Conservation (phyloP, 2,888 invertebrate genomes). For the Sesamia inferens region DNA sequence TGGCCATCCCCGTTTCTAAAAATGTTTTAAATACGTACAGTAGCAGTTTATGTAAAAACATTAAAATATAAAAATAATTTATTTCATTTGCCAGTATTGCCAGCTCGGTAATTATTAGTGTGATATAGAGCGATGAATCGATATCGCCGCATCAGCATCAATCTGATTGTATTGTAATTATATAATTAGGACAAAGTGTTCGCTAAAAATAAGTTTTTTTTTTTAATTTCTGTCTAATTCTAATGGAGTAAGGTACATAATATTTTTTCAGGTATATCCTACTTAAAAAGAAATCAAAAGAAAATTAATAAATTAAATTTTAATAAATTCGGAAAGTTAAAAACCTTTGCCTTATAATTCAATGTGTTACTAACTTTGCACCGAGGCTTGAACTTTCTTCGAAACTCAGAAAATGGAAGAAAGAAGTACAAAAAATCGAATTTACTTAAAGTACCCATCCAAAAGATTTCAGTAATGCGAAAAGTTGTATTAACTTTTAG, state of each 20-base stretch:
- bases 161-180: no score
- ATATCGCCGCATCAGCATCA: no score
- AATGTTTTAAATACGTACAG: no score
- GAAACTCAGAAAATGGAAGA: conserved; percentile 11
- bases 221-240: no score
- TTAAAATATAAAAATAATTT: no score
- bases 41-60: no score
- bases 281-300: conserved; percentile 21
- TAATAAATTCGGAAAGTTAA: conserved; percentile 46
- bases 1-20: no score
- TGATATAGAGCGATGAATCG: no score
- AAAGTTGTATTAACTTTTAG: conserved; percentile 51
- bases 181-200: no score
- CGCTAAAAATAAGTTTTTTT: no score
- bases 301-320: conserved; percentile 52
- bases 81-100: no score
- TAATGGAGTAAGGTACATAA: neutral
- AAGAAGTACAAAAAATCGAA: conserved; percentile 44
- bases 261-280: neutral
- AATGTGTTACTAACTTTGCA: conserved; percentile 44
- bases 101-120: no score
- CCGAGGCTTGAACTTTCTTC: conserved; percentile 27
- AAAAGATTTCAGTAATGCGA: conserved; percentile 46
- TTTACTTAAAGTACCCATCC: conserved; percentile 44
- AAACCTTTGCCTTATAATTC: conserved; percentile 46